These are phyloP conservation scores for Helogale parvula DNA, from an alignment of 2,113 vertebrate species.

Conservation along the genomic window DNA sequence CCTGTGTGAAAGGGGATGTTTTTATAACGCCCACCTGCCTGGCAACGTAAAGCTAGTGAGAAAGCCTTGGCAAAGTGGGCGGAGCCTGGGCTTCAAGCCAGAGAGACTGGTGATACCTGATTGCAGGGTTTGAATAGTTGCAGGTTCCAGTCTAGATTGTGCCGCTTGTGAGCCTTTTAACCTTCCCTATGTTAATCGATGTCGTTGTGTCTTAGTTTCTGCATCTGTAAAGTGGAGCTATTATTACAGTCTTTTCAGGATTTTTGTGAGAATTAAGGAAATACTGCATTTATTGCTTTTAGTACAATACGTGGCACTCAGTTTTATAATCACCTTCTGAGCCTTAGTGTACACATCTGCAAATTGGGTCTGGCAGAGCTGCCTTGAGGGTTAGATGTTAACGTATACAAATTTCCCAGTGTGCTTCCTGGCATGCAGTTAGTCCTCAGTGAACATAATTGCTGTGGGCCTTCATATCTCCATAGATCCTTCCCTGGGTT, in stretches of 20 bases:
- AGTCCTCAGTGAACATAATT: not conserved
- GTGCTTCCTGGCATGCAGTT: not conserved
- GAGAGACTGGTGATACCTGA: not conserved
- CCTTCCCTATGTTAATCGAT: not conserved
- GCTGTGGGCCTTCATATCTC: not conserved
- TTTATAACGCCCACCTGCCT: fast-evolving
- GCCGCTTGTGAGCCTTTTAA: not conserved
- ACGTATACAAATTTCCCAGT: not conserved
- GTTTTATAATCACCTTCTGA: not conserved
- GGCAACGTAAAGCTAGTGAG: not conserved
- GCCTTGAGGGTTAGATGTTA: not conserved
- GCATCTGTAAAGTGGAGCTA: not conserved
- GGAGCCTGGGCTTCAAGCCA: not conserved
- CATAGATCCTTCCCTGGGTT: not conserved
- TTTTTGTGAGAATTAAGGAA: not conserved
- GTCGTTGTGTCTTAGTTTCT: not conserved
- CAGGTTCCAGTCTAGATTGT: not conserved
- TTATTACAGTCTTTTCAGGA: not conserved
- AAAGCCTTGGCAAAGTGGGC: not conserved
- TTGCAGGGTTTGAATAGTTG: not conserved
- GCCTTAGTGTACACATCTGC: not conserved
- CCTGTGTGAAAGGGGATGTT: not conserved
- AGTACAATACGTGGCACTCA: not conserved
- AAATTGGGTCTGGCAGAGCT: not conserved
- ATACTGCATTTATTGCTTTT: not conserved